phyloP scores from a whole-genome alignment of 2,113 vertebrate genomes.

The Ardeotis arabs region DNA sequence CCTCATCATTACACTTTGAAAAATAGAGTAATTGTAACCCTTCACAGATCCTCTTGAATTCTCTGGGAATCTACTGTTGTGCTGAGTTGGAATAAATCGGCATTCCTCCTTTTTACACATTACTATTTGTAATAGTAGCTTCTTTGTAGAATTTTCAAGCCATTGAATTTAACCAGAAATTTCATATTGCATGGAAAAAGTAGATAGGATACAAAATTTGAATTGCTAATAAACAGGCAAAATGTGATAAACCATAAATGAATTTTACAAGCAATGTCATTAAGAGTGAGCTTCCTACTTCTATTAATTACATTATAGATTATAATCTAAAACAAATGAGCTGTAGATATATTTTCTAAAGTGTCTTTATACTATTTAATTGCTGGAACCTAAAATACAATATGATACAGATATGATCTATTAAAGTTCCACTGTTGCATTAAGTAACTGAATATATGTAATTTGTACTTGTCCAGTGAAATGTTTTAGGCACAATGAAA shows the following conservation, averaged over 20 bases:
- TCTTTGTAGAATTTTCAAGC: not conserved
- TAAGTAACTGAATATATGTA: constrained; percentile 82
- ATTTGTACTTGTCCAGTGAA: constrained; percentile 92
- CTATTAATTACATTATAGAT: constrained; percentile 90
- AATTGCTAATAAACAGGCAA: constrained; percentile 77
- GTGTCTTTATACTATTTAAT: constrained; percentile 86
- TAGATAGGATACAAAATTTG: not conserved
- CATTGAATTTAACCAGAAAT: constrained; percentile 25
- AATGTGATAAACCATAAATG: constrained; percentile 66
- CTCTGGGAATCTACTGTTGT: not conserved
- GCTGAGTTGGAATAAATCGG: not conserved
- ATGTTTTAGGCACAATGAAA: constrained; percentile 83
- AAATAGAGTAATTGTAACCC: not conserved
- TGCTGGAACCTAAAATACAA: constrained; percentile 85
- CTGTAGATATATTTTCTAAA: constrained; percentile 82
- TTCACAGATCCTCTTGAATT: not conserved
- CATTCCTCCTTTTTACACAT: not conserved
- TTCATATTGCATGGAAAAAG: not conserved
- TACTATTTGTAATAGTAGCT: not conserved
- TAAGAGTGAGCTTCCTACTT: constrained; percentile 72
- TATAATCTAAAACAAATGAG: constrained; percentile 90
- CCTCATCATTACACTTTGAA: not conserved
- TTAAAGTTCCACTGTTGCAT: constrained; percentile 89
- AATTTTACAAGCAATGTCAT: constrained; percentile 75
- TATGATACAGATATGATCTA: constrained; percentile 90